Evolutionary conservation across 2,113 vertebrate genomes (phyloP).

Genomic region (Burhinus bistriatus): DNA sequence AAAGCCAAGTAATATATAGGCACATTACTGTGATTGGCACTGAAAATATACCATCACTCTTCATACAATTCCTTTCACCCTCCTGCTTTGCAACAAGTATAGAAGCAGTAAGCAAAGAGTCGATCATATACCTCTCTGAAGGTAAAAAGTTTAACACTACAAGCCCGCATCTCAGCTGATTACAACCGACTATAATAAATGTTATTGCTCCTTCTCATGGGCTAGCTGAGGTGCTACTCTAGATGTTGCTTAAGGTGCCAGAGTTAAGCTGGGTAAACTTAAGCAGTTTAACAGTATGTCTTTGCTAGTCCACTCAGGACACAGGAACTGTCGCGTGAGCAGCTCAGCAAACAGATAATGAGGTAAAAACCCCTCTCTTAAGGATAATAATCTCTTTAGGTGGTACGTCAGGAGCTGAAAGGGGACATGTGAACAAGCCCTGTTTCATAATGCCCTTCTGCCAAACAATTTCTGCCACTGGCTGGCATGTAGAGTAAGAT

Average conservation of each 20-base stretch:
- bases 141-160: not conserved
- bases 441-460: not conserved
- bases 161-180: not conserved
- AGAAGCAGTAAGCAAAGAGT: not conserved
- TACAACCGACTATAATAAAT: not conserved
- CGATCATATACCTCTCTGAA: not conserved
- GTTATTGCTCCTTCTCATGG: not conserved
- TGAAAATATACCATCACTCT: not conserved
- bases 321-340: not conserved
- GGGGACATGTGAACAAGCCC: not conserved
- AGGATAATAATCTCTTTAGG: conserved; percentile 17
- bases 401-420: not conserved
- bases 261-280: not conserved
- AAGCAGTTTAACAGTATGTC: not conserved
- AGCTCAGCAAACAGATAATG: not conserved
- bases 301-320: not conserved
- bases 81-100: not conserved
- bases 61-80: not conserved
- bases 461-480: not conserved
- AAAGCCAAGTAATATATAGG: not conserved
- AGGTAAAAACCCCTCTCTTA: not conserved
- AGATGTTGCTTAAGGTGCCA: not conserved
- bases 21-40: not conserved
- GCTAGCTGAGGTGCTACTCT: not conserved
- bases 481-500: not conserved